Evolutionary conservation across 2,888 invertebrate species (phyloP), one percentile per base, ranked within the genome.

Genomic region (Ophioninae sp.): DNA sequence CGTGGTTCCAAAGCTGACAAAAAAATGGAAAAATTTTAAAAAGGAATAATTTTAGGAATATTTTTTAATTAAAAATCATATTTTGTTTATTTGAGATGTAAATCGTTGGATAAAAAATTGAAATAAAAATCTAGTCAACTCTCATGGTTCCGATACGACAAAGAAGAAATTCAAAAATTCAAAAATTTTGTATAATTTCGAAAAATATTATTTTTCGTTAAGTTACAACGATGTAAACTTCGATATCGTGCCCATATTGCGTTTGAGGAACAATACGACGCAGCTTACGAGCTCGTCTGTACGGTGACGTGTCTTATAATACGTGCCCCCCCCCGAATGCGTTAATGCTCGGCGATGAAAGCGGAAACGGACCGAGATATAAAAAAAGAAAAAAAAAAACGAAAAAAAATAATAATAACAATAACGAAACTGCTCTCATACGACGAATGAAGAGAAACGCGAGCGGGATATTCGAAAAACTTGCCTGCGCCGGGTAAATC

Each of bases 221-320:
- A 1, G 30, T 30, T 30, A 1, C 30, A 30, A 30, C 30, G 30
- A 30, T 30, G 30, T 3, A 30, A 30, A 30, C 30, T 30, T 30
- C 30, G 30, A 30, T 30, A 30, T 30, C 1, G 30, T 30, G 30
- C 30, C 30, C 89, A 87, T 89, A 90, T 90, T 90, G 87, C 50
- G 90, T 91, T 92, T 91, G 91, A 92, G 91, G 89, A 50, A 50
- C 17, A 92, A 92, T 92, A 92, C 91, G 91, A 91, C 91, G 90
- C 88, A 89, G 91, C 92, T 92, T 92, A 92, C 90, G 90, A 85
- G 87, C 68, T 86, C 64, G 69, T 73, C 73, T 77, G 56, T 61
- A 0, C 20, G 50, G 3, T 6, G 21, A 21, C 67, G 67, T 44
- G 5, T 67, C 20, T n/a, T 44, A 41, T 67, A 20, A 59, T 75